These are phyloP conservation scores for Meloidogyne exigua DNA, from an alignment of 1,140 invertebrate species.

Conservation along the genomic window DNA sequence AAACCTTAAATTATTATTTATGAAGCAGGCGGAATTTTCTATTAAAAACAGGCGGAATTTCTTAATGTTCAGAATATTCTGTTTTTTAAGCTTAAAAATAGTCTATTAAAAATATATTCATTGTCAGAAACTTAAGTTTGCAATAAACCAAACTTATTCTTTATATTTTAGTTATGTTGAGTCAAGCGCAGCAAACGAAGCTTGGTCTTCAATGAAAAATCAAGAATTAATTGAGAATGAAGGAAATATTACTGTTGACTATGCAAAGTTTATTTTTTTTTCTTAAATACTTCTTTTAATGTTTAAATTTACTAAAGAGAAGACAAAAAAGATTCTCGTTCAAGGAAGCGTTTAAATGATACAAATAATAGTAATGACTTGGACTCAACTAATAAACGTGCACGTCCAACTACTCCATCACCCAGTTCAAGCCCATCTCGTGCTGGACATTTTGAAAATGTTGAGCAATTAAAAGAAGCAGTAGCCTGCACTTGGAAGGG, in stretches of 20 bases:
- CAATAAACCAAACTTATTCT: too few species aligned
- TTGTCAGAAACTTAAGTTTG: too few species aligned
- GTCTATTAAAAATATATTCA: too few species aligned
- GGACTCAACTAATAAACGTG: slow-evolving; percentile 26
- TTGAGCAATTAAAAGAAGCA: slow-evolving; percentile 37
- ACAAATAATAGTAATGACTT: slow-evolving; percentile 10
- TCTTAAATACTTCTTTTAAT: slow-evolving; percentile 6
- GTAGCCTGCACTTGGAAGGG: slow-evolving; percentile 50
- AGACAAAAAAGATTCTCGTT: slow-evolving; percentile 23
- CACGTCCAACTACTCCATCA: slow-evolving; percentile 41
- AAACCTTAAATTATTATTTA: not conserved
- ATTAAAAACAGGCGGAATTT: too few species aligned
- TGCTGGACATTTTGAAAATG: slow-evolving; percentile 29
- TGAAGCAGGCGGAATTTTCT: not conserved
- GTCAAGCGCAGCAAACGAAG: slow-evolving; percentile 43
- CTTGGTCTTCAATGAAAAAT: slow-evolving; percentile 46
- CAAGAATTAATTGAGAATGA: slow-evolving; percentile 40
- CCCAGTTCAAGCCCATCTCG: slow-evolving; percentile 28
- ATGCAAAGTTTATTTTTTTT: slow-evolving; percentile 46
- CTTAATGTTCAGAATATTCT: too few species aligned
- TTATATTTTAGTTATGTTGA: slow-evolving; percentile 46
- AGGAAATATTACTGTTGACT: slow-evolving; percentile 49
- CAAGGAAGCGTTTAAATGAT: slow-evolving; percentile 9
- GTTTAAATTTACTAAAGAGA: slow-evolving; percentile 21
- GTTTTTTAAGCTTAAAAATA: too few species aligned